A percentile compares a stretch with the other conserved stretches of the same genome.
phyloP scores from a whole-genome alignment of 2,888 invertebrate genomes.

The Disparrhopalites patrizii region DNA sequence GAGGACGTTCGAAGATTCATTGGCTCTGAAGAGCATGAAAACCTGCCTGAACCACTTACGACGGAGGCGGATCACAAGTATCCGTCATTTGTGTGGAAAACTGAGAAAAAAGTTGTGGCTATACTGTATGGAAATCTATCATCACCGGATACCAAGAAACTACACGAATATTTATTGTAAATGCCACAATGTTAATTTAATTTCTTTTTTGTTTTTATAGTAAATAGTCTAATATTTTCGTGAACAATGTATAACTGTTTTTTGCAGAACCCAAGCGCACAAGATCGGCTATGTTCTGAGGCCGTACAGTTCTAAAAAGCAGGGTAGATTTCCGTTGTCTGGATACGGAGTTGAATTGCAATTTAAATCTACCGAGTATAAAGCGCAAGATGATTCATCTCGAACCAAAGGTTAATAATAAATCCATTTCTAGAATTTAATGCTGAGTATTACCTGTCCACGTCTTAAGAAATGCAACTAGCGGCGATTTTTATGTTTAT shows the following conservation, averaged over 20 bases:
- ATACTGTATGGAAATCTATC: slow-evolving; percentile 89
- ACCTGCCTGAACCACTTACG: slow-evolving; percentile 9
- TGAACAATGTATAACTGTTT: not conserved
- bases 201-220: not conserved
- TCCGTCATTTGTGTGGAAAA: slow-evolving; percentile 44
- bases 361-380: slow-evolving; percentile 98
- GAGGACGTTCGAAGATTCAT: slow-evolving; percentile 31
- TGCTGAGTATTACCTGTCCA: too few species aligned
- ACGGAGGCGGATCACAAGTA: slow-evolving; percentile 45
- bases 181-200: not conserved
- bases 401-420: slow-evolving; percentile 47
- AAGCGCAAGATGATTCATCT: slow-evolving; percentile 88
- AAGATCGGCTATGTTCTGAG: slow-evolving; percentile 80
- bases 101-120: slow-evolving; percentile 52
- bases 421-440: not conserved
- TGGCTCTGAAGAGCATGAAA: not conserved
- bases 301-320: slow-evolving; percentile 72
- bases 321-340: slow-evolving; percentile 69
- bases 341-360: slow-evolving; percentile 98
- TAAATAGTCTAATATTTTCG: not conserved
- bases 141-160: slow-evolving; percentile 64
- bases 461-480: too few species aligned
- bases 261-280: slow-evolving; percentile 59
- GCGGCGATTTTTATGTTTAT: slow-evolving; percentile 11
- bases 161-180: slow-evolving; percentile 71